Evolutionary conservation across 2,113 vertebrate species (phyloP).

Genomic region (Dasyprocta punctata): DNA sequence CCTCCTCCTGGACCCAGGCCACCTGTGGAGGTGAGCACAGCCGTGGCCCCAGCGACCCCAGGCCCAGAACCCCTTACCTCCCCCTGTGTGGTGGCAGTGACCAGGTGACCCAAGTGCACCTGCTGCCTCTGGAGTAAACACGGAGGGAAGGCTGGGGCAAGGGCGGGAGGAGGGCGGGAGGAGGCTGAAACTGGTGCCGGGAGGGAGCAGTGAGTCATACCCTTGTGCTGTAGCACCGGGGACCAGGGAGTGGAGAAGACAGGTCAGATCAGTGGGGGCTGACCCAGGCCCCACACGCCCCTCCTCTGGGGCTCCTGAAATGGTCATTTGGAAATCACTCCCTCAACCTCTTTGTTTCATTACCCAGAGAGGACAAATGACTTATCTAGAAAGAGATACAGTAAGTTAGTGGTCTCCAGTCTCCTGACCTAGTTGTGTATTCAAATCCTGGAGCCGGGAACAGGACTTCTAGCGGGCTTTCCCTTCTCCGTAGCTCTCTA

Average conservation of each 20-base stretch:
- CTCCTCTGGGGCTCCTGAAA: neutral
- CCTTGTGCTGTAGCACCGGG: neutral
- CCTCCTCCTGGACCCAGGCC: neutral
- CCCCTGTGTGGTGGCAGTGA: neutral
- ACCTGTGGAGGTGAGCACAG: too few relatives aligned
- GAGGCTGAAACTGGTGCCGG: constrained; percentile 64
- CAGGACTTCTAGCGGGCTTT: neutral
- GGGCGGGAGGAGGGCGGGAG: neutral
- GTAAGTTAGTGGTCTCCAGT: neutral
- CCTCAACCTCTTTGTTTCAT: neutral
- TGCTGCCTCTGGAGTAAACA: constrained; percentile 61
- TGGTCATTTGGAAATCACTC: neutral
- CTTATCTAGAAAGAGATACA: neutral
- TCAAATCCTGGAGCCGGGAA: neutral
- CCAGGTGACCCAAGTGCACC: constrained; percentile 44
- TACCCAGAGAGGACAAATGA: neutral
- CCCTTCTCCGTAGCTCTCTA: neutral
- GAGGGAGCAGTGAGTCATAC: constrained; percentile 55
- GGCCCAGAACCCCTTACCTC: neutral
- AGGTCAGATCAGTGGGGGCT: neutral
- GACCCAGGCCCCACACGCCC: neutral
- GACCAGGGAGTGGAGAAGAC: fast-evolving
- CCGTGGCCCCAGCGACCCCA: neutral
- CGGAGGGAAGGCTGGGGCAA: neutral
- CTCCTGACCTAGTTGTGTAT: neutral